Evolutionary conservation across 37 sponge, comb jelly and placozoan genomes (phyloP).

Genomic region (Corticium candelabrum): DNA sequence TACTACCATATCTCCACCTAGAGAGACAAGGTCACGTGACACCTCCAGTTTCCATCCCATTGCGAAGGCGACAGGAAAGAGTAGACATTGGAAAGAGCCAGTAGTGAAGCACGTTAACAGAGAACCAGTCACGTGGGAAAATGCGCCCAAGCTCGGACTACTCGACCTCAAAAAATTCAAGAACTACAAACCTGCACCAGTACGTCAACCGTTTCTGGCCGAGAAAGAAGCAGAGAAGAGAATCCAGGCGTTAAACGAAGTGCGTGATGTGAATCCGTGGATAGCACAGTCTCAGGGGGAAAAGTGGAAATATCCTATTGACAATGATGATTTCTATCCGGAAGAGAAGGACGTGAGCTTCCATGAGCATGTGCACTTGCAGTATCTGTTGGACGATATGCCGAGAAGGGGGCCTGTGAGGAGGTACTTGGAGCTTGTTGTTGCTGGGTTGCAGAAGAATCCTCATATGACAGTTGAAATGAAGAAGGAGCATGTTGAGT

Average conservation of each 20-base stretch:
- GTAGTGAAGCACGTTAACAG: no score
- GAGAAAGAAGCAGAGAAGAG: background rate
- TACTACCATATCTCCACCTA: no score
- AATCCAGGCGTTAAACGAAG: background rate
- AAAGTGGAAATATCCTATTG: conserved; percentile 51
- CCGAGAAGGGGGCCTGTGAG: conserved; percentile 54
- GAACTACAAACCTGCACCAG: background rate
- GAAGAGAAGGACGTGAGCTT: conserved; percentile 55
- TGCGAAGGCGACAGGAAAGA: no score
- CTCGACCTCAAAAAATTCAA: background rate
- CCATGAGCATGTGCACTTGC: conserved; percentile 72
- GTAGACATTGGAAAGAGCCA: no score
- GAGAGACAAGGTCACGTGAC: no score
- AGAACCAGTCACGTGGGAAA: background rate
- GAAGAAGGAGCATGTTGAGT: conserved; percentile 50
- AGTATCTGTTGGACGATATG: conserved; percentile 35
- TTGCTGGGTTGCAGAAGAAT: conserved; percentile 75
- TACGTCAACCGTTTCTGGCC: background rate
- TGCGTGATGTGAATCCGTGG: background rate
- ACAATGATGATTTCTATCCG: conserved; percentile 46
- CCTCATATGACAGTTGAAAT: conserved; percentile 59
- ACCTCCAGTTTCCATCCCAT: no score
- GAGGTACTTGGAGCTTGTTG: conserved; percentile 79
- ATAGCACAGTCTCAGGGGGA: conserved; percentile 6
- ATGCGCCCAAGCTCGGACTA: background rate